Evolutionary conservation across 2,888 invertebrate species (phyloP).

Genomic region (Tenthredo mesomela): DNA sequence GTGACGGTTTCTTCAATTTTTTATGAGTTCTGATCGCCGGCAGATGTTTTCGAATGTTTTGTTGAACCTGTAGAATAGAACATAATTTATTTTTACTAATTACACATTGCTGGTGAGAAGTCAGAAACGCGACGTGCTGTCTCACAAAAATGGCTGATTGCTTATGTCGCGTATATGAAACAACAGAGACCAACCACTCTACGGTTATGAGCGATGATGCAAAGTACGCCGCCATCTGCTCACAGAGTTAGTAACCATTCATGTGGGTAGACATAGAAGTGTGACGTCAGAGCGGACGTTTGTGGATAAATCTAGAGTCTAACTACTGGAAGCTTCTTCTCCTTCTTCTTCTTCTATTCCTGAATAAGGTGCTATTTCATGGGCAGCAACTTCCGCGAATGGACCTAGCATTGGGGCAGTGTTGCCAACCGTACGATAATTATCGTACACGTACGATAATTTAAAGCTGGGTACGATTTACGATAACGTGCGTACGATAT

Average conservation of each 20-base stretch:
- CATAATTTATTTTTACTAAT: conserved; percentile 2
- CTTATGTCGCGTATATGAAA: background rate
- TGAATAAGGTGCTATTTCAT: no score
- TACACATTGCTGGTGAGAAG: conserved; percentile 1
- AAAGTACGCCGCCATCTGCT: background rate
- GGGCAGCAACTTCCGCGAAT: no score
- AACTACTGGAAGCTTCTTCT: no score
- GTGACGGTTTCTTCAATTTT: background rate
- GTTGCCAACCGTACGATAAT: no score
- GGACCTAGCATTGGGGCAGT: no score
- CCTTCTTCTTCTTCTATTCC: no score
- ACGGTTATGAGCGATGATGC: background rate
- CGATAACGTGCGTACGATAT: no score
- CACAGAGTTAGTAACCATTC: background rate
- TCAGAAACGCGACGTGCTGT: conserved; percentile 38
- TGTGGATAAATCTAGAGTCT: no score
- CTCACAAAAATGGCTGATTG: conserved; percentile 59
- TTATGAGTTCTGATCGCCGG: background rate
- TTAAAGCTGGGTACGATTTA: no score
- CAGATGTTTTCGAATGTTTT: background rate
- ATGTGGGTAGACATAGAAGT: background rate
- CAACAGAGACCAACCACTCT: background rate
- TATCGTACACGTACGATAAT: no score
- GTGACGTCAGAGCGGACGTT: no score
- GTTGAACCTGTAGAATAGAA: background rate